Base-by-base conservation (phyloP, 1,140 invertebrate genomes). In the Drosophila asahinai region DNA sequence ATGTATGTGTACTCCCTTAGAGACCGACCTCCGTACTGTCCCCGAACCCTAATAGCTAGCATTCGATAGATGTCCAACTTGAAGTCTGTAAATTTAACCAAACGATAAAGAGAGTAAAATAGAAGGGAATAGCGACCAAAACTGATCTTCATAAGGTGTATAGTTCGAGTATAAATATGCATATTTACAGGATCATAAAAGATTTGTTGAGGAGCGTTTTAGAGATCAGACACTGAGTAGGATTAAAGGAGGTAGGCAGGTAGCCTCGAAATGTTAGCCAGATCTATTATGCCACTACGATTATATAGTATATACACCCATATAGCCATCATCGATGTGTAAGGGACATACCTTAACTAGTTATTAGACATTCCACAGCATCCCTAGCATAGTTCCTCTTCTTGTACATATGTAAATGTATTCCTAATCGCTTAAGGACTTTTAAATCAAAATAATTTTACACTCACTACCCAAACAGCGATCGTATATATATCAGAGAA, bases 121-220 rank as follows among this genome's bases (percentile, higher is more conserved):
- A 51, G 40, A 51, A 51, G 48, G 57, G 58, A 38, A 76, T 76
- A 83, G 81, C 65, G 84, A 87, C 84, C 84, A 87, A 86, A 68
- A 81, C 70, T 81, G 71, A 82, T 68, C 66, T 89, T 55, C 73
- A 67, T 78, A 81, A 84, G 59, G 54, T 87, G 81, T 89, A 89
- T 65, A 83, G 70, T 72, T 81, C 58, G 63, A 40, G 57, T 43
- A 81, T 62, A 40, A 43, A 61, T 54, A 47, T 49, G 59, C 47
- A 58, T 40, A 62, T 63, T 22, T 9, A 42, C 59, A 42, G 54
- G 58, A 17, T 68, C 63, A 66, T 49, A 42, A 17, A 17, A 15
- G 17, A 5, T 67, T 55, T 19, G 59, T 30, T 43, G 40, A 30
- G 57, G 27, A 63, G 36, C 43, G 65, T 52, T 73, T 72, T 61